Conservation (phyloP, 2,113 vertebrate genomes). For the Carassius carassius region DNA sequence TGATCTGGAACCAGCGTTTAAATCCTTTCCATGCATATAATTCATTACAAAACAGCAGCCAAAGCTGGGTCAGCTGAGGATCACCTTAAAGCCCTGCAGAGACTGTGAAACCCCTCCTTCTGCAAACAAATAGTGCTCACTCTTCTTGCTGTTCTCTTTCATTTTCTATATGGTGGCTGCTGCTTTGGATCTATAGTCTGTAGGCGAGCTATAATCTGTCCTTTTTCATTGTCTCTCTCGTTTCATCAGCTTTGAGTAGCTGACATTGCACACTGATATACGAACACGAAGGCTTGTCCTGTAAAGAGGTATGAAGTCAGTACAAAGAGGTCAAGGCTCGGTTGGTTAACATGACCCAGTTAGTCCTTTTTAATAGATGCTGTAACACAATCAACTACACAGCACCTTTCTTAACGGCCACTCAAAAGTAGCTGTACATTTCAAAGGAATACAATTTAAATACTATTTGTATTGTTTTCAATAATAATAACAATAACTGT, state of each 20-base stretch:
- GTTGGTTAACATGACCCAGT: neutral
- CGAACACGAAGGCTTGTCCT: slow-evolving; percentile 43
- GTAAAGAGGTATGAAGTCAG: no score
- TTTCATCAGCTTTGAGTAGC: neutral
- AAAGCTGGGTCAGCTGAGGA: slow-evolving; percentile 38
- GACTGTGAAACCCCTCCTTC: neutral
- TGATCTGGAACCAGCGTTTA: slow-evolving; percentile 3
- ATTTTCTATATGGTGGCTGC: neutral
- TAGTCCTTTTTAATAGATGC: neutral
- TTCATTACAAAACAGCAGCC: slow-evolving; percentile 11
- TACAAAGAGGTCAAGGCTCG: neutral
- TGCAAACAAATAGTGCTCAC: neutral
- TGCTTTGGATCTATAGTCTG: slow-evolving; percentile 13
- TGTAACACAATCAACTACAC: neutral
- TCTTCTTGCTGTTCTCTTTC: neutral
- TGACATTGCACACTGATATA: neutral
- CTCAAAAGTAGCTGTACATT: neutral
- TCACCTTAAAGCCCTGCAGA: slow-evolving; percentile 2
- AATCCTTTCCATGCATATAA: neutral
- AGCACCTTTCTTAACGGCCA: neutral
- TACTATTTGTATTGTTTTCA: no score
- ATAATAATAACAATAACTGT: no score
- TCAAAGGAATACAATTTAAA: neutral
- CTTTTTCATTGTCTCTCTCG: neutral
- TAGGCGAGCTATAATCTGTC: neutral